Base-by-base conservation (phyloP, 2,888 invertebrate genomes). In the Cheilosia vernalis region DNA sequence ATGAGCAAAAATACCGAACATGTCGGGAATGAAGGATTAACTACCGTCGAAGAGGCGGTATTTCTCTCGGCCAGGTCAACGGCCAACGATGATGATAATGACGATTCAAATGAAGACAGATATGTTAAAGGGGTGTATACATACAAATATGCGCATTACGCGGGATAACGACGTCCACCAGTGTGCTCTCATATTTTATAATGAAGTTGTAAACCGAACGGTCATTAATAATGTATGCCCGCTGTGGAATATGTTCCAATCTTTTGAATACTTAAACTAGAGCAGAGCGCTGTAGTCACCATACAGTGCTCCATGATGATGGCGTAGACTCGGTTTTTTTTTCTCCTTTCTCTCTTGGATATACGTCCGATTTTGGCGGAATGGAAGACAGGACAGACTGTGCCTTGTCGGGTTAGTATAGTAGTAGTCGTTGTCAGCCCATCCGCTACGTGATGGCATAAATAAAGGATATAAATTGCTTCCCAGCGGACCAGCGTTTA, bases 181-280 rank as follows among this genome's bases (percentile, higher is more conserved):
- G 51, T 51, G 15, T 51, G 24, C 51, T 51, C 15, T 42, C 61
- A 58, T 58, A 58, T 61, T 42, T 61, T 44, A 44, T 61, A 61
- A 61, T 61, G 42, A 61, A 61, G 61, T 61, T 61, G 61, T 61
- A 61, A 61, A 61, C 61, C 42, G 61, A 61, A 61, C 24, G 21
- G 61, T 42, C 61, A 61, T 61, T 61, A 61, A 61, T 61, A 61
- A 61, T 42, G 61, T 42, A 56, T 56, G 24, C 30, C 17, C n/a
- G 56, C 56, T 51, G 10, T 15, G 33, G 56, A 56, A 56, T 30
- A 33, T 56, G 30, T 56, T 33, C 33, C 30, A 33, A 56, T 56
- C 56, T 56, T 56, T 56, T 56, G 56, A 56, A 56, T 56, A 33
- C 56, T 19, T 56, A 10, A 56, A 56, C 51, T 51, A 6, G 51